Evolutionary conservation across 2,113 vertebrate genomes (phyloP).

Genomic region (Todiramphus saurophagus): DNA sequence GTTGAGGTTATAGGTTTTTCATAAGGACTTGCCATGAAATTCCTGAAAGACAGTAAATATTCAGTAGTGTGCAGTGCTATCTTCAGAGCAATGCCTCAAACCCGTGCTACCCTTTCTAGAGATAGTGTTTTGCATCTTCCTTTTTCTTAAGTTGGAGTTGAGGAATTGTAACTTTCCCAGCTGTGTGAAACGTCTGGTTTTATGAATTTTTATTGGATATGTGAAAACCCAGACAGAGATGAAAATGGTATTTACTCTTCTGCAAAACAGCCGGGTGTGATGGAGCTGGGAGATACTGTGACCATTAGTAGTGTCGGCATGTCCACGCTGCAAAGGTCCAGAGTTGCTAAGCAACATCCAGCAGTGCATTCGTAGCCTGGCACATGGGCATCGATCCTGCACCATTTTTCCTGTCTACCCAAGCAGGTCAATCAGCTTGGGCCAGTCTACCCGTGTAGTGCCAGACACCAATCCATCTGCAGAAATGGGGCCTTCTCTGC

Average conservation of each 20-base stretch:
- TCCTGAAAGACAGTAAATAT: not conserved
- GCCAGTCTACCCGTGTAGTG: not conserved
- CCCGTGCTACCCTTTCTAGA: not conserved
- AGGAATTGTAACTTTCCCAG: not conserved
- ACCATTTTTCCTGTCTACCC: not conserved
- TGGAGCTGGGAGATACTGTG: not conserved
- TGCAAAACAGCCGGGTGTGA: not conserved
- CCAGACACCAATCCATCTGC: accelerated
- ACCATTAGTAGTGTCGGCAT: not conserved
- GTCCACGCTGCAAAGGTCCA: not conserved
- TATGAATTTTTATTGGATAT: not conserved
- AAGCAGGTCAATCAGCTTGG: not conserved
- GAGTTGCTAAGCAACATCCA: slow-evolving; percentile 17
- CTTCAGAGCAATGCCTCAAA: not conserved
- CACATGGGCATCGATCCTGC: not conserved
- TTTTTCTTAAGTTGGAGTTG: not conserved
- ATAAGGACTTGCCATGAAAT: not conserved
- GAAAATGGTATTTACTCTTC: not conserved
- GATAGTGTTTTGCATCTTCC: not conserved
- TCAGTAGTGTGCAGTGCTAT: accelerated
- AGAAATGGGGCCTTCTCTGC: accelerated
- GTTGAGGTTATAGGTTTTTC: not conserved
- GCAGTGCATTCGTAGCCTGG: not conserved
- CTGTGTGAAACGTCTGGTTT: not conserved
- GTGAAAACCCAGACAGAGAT: not conserved